Conservation (phyloP, 2,888 invertebrate genomes). For the Drosophila pseudotalamancana region DNA sequence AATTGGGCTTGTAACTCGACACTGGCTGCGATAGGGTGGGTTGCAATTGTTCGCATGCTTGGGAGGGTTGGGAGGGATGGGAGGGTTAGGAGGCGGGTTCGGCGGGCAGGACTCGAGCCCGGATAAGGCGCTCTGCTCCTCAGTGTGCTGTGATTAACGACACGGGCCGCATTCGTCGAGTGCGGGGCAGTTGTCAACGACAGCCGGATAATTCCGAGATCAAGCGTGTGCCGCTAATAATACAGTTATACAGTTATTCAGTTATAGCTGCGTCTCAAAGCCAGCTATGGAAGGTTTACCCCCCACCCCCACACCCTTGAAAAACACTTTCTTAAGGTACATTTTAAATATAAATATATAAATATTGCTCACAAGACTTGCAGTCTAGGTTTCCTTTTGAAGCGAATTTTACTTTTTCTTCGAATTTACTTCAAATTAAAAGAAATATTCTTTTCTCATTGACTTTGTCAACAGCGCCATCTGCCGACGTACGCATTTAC, state of each 20-base stretch:
- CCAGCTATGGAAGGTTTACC: too few relatives aligned
- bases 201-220: conserved; percentile 12
- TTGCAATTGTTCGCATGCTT: too few relatives aligned
- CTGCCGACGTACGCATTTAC: background rate
- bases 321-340: too few relatives aligned
- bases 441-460: too few relatives aligned
- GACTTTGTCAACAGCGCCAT: background rate
- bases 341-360: too few relatives aligned
- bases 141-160: background rate
- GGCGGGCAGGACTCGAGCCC: background rate
- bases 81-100: conserved; percentile 7
- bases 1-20: conserved; percentile 67
- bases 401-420: background rate
- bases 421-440: background rate
- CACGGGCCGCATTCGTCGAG: background rate
- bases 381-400: too few relatives aligned
- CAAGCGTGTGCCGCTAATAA: background rate
- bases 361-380: too few relatives aligned
- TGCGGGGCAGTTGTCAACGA: conserved; percentile 6
- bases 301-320: too few relatives aligned
- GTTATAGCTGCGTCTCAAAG: background rate
- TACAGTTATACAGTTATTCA: too few relatives aligned
- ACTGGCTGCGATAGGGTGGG: conserved; percentile 16
- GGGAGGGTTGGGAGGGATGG: background rate
- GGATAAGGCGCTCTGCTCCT: too few relatives aligned